Percentiles rank a stretch among this genome's conserved stretches.
These are phyloP conservation scores for Hymenochirus boettgeri DNA, from an alignment of 2,113 vertebrate species.

Conservation along the genomic window DNA sequence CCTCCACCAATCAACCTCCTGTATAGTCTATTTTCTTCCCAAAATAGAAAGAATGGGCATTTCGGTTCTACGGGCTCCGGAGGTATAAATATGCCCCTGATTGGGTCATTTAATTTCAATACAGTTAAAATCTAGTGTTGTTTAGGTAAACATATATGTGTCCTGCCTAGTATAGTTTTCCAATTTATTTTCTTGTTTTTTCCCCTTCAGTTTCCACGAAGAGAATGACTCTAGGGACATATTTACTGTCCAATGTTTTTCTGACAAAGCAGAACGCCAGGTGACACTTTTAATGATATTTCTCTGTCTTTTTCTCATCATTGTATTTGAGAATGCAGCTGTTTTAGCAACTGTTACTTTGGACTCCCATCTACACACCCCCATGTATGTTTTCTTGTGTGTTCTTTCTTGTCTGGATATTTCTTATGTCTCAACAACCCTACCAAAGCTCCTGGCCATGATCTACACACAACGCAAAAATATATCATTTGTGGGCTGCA, in stretches of 20 bases:
- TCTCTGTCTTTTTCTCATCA: not conserved
- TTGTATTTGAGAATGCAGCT: conserved; percentile 8
- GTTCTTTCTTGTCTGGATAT: conserved; percentile 9
- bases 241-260: conserved; percentile 21
- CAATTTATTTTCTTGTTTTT: too few relatives aligned
- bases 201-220: too few relatives aligned
- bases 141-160: too few relatives aligned
- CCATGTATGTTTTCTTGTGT: conserved; percentile 17
- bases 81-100: too few relatives aligned
- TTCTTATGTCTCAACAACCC: conserved; percentile 6
- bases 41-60: too few relatives aligned
- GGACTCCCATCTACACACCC: conserved; percentile 13
- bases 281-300: conserved; percentile 17
- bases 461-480: conserved; percentile 4
- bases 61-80: too few relatives aligned
- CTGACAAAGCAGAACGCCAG: conserved; percentile 3
- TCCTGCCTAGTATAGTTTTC: too few relatives aligned
- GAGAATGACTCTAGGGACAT: too few relatives aligned
- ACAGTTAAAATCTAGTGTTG: too few relatives aligned
- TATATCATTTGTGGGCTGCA: not conserved
- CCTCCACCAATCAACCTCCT: too few relatives aligned
- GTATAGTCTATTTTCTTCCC: too few relatives aligned
- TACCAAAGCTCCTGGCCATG: conserved; percentile 22
- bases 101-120: too few relatives aligned
- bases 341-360: conserved; percentile 4